Evolutionary conservation across 2,888 invertebrate genomes (phyloP).

Genomic region (Yponomeuta cagnagella): DNA sequence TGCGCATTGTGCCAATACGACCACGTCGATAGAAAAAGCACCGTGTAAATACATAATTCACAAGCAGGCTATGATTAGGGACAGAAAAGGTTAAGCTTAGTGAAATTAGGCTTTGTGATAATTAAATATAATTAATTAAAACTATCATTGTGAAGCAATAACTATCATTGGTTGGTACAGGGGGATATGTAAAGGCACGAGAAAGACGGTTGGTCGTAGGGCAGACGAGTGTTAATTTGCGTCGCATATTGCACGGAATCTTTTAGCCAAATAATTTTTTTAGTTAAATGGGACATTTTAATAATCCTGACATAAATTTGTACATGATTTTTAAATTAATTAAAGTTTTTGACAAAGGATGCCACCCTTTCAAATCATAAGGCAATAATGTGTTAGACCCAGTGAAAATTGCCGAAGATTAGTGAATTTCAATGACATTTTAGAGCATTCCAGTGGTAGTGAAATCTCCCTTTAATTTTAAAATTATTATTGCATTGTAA

Average conservation of each 20-base stretch:
- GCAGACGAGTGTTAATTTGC: not conserved
- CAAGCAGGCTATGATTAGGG: constrained; percentile 21
- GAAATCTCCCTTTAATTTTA: constrained; percentile 35
- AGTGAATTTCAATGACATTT: constrained; percentile 35
- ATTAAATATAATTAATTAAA: constrained; percentile 16
- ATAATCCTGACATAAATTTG: constrained; percentile 9
- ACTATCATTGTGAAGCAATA: constrained; percentile 37
- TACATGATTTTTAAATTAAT: constrained; percentile 6
- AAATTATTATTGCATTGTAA: constrained; percentile 34
- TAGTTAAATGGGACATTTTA: constrained; percentile 10
- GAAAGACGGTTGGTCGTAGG: not conserved
- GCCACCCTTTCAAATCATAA: not conserved
- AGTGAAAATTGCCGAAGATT: constrained; percentile 5
- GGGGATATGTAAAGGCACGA: not conserved
- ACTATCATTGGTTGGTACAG: constrained; percentile 17
- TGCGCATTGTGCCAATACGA: constrained; percentile 48
- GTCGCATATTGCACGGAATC: not conserved
- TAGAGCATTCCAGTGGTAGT: constrained; percentile 58
- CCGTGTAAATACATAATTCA: too few relatives aligned
- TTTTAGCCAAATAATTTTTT: constrained; percentile 8
- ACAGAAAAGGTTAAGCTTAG: constrained; percentile 30
- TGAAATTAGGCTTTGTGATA: constrained; percentile 42
- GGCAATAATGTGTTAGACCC: not conserved
- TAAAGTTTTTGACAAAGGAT: constrained; percentile 5
- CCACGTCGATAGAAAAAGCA: constrained; percentile 28